Evolutionary conservation across 2,797 vertebrate genomes (phyloP).

Genomic region (Onychomys torridus): DNA sequence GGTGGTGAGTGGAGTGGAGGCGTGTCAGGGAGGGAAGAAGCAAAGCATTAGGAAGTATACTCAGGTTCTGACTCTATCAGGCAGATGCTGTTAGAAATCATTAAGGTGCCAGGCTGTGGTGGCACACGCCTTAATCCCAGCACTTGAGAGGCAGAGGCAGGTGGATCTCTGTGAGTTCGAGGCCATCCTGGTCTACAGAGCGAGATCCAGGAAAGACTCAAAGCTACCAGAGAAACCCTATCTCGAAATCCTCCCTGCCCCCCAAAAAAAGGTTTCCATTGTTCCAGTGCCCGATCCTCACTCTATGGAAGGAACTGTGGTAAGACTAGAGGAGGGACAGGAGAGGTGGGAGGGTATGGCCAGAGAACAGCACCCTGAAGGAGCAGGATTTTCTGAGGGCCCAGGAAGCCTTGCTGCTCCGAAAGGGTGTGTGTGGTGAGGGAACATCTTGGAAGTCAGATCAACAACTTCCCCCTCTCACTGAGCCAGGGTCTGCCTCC

Average conservation of each 20-base stretch:
- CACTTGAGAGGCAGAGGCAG: too few relatives aligned
- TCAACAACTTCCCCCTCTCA: neutral
- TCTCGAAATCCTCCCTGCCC: too few relatives aligned
- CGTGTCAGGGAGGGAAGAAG: neutral
- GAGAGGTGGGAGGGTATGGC: neutral
- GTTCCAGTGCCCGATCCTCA: neutral
- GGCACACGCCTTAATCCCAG: too few relatives aligned
- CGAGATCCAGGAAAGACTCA: too few relatives aligned
- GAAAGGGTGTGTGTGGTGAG: neutral
- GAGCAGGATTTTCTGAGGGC: neutral
- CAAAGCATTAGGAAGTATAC: neutral
- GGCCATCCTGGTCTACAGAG: too few relatives aligned
- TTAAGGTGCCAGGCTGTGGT: too few relatives aligned
- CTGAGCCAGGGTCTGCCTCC: neutral
- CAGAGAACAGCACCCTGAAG: neutral
- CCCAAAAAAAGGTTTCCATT: too few relatives aligned
- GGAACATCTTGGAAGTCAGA: neutral
- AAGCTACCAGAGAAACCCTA: too few relatives aligned
- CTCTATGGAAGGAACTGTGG: neutral
- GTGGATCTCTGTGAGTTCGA: too few relatives aligned
- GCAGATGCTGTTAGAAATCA: neutral
- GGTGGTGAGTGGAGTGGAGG: neutral
- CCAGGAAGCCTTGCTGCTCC: neutral
- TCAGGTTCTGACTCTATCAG: neutral
- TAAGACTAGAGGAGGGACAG: neutral